phyloP scores from a whole-genome alignment of 2,888 invertebrate genomes.

The Cyrtodaria siliqua region DNA sequence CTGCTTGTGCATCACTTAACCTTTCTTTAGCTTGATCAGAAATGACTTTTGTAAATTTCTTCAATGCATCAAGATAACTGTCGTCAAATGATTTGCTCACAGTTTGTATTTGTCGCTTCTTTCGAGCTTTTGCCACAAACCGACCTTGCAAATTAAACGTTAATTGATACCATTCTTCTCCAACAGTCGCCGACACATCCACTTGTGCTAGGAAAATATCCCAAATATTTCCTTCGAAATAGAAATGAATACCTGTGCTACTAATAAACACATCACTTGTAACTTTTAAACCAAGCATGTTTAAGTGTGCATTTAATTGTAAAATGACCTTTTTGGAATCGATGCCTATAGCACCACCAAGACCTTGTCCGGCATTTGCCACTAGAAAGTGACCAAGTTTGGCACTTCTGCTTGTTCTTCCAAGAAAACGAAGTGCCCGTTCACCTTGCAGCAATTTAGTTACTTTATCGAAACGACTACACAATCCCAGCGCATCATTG shows the following conservation, averaged over 20 bases:
- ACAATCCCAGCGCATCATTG: conserved; percentile 19
- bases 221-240: conserved; percentile 56
- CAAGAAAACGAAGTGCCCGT: conserved; percentile 34
- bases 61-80: conserved; percentile 58
- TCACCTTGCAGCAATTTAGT: conserved; percentile 40
- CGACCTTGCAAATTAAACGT: conserved; percentile 38
- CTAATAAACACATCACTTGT: conserved; percentile 47
- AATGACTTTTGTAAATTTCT: conserved; percentile 14
- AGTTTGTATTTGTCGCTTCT: conserved; percentile 29
- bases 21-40: conserved; percentile 50
- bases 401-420: neutral
- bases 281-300: conserved; percentile 32
- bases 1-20: conserved; percentile 40
- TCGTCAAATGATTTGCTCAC: conserved; percentile 42
- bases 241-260: conserved; percentile 31
- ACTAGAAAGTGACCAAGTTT: conserved; percentile 23
- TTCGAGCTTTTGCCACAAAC: conserved; percentile 41
- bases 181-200: conserved; percentile 37
- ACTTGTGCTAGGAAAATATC: conserved; percentile 50
- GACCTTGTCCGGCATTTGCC: conserved; percentile 2
- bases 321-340: conserved; percentile 16
- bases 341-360: conserved; percentile 37
- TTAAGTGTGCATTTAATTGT: conserved; percentile 31
- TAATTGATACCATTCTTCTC: conserved; percentile 43
- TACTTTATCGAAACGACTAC: conserved; percentile 47